These are phyloP conservation scores for Cygnus olor DNA, from an alignment of 2,797 vertebrate species.

Conservation along the genomic window DNA sequence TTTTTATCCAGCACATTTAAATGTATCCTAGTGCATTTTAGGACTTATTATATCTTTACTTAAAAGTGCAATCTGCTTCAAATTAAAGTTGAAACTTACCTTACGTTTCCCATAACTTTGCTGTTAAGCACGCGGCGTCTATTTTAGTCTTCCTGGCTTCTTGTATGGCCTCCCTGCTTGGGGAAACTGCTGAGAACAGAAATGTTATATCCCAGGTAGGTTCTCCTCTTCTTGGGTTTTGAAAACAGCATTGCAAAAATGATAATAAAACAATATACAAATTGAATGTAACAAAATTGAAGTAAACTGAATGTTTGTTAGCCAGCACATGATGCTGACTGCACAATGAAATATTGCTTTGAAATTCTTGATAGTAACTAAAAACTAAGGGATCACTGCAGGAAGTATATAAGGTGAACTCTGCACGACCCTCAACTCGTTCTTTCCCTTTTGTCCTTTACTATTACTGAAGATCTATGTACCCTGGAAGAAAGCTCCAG, in stretches of 20 bases:
- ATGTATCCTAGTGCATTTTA: not conserved
- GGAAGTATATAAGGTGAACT: not conserved
- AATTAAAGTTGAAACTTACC: slow-evolving; percentile 4
- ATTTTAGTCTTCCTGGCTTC: not conserved
- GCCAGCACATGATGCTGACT: not conserved
- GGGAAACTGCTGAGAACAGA: not conserved
- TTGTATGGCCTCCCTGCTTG: not conserved
- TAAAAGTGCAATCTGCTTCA: slow-evolving; percentile 8
- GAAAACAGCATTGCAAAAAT: not conserved
- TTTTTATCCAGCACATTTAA: not conserved
- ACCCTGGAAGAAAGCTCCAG: not conserved
- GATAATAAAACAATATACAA: not conserved
- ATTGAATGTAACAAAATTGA: not conserved
- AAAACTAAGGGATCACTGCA: not conserved
- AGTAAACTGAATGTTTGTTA: not conserved
- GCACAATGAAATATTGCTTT: not conserved
- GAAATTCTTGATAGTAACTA: not conserved
- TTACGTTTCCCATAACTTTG: not conserved
- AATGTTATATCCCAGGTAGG: not conserved
- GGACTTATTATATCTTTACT: not conserved
- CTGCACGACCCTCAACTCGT: not conserved
- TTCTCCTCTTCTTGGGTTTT: not conserved
- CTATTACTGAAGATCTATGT: not conserved
- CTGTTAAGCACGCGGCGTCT: not conserved
- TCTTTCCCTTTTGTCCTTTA: not conserved